Conservation (phyloP, 2,113 vertebrate genomes). For the Chlamydotis undulata region DNA sequence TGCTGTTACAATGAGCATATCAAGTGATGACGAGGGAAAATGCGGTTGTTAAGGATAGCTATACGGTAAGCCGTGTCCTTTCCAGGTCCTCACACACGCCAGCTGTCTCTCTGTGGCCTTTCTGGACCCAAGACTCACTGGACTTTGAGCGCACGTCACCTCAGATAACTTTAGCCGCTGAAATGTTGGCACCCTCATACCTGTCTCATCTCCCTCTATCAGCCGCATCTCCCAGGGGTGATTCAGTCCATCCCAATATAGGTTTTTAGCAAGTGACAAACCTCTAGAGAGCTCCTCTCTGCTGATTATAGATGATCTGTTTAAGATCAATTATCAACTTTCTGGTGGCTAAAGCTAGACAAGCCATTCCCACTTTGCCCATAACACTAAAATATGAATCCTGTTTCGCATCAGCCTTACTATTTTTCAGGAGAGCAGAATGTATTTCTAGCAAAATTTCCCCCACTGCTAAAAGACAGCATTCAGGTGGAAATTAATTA, state of each 20-base stretch:
- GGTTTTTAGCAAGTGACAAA: not conserved
- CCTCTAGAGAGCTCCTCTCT: not conserved
- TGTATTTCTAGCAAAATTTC: fast-evolving
- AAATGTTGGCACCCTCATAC: not conserved
- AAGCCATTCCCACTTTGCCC: not conserved
- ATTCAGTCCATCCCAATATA: not conserved
- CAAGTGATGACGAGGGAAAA: not conserved
- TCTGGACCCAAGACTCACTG: not conserved
- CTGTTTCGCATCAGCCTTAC: not conserved
- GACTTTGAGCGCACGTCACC: not conserved
- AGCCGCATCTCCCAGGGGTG: not conserved
- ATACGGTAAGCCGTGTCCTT: not conserved
- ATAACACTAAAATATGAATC: not conserved
- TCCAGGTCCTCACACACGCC: not conserved
- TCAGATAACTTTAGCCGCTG: not conserved
- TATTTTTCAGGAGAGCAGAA: not conserved
- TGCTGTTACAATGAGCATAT: not conserved
- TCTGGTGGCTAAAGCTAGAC: fast-evolving
- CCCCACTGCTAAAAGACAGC: fast-evolving
- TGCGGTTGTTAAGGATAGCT: not conserved
- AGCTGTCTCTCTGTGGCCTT: not conserved
- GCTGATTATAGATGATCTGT: not conserved
- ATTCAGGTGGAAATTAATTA: not conserved
- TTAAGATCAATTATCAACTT: fast-evolving
- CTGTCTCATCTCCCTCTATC: not conserved